Percentiles rank a stretch among this genome's conserved stretches.
Evolutionary conservation across 2,888 invertebrate species (phyloP).

Genomic region (Thecocarcelia acutangulata): DNA sequence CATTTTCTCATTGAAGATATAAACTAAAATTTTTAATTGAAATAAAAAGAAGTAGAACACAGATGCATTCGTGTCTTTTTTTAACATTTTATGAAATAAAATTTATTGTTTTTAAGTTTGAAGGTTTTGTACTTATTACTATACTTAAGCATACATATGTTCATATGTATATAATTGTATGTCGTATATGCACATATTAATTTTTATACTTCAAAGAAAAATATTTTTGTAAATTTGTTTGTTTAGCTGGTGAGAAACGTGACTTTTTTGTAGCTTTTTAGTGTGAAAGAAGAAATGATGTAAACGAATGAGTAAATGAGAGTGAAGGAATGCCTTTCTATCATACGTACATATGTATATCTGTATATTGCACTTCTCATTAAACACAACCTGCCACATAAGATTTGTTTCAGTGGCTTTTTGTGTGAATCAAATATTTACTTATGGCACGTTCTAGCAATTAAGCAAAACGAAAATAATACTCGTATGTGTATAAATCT

Average conservation of each 20-base stretch:
- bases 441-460: constrained; percentile 67
- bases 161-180: too few species aligned
- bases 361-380: constrained; percentile 66
- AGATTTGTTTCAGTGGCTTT: constrained; percentile 59
- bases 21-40: too few species aligned
- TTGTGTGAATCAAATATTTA: constrained; percentile 53
- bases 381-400: constrained; percentile 68
- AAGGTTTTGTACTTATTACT: neutral
- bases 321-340: constrained; percentile 46
- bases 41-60: too few species aligned
- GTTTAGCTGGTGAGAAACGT: constrained; percentile 59
- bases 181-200: constrained; percentile 9
- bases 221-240: constrained; percentile 23
- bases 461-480: constrained; percentile 41
- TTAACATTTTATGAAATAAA: neutral
- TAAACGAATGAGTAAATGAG: constrained; percentile 15
- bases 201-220: constrained; percentile 54
- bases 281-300: constrained; percentile 5
- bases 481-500: too few species aligned
- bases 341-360: constrained; percentile 47
- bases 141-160: too few species aligned
- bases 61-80: neutral
- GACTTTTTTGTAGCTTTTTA: constrained; percentile 61
- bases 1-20: too few species aligned
- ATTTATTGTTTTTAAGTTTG: neutral